Base-by-base conservation (phyloP, 2,113 vertebrate species). In the Amia ocellicauda region DNA sequence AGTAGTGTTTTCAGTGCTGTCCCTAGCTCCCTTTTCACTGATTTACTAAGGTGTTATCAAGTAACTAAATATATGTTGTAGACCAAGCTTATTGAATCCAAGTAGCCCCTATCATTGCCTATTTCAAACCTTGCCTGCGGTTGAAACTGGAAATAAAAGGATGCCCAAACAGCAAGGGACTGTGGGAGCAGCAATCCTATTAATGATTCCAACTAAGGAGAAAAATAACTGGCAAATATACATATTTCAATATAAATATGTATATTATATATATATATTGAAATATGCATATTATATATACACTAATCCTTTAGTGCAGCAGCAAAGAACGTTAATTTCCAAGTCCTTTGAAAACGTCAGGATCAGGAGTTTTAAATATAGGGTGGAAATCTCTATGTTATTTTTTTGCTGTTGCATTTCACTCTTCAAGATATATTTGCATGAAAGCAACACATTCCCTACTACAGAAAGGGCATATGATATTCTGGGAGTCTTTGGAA, bases 1-100 rank as follows among this genome's bases (percentile, higher is more conserved):
- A 69, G 64, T 63, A 69, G 62, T 51, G 57, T 55, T 66, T 57
- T 64, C 55, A 31, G 54, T 50, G 29, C 40, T 69, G 28, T 54
- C 63, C 49, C 64, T 24, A 19, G 36, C 41, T 63, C 59, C 40
- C 63, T 71, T 59, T 43, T 51, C 42, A 49, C 42, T 29, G 23
- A 56, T 71, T 63, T 74, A 60, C 58, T 51, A 40, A 70, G 60
- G 65, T 63, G 51, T 63, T 64, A 55, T 58, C 54, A 63, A 60
- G 47, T 60, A 54, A 66, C 29, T 41, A 22, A 58, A 28, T 58
- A 28, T 45, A 41, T 49, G 59, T 36, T n/a, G 58, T 58, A 53
- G 64, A 60, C 57, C 57, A 17, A 28, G 29, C 59, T 42, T 60
- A 66, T 40, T 60, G 31, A 51, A 59, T 31, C 20, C 27, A 26